Conservation (phyloP, 2,113 vertebrate species). For the Camelus dromedarius region DNA sequence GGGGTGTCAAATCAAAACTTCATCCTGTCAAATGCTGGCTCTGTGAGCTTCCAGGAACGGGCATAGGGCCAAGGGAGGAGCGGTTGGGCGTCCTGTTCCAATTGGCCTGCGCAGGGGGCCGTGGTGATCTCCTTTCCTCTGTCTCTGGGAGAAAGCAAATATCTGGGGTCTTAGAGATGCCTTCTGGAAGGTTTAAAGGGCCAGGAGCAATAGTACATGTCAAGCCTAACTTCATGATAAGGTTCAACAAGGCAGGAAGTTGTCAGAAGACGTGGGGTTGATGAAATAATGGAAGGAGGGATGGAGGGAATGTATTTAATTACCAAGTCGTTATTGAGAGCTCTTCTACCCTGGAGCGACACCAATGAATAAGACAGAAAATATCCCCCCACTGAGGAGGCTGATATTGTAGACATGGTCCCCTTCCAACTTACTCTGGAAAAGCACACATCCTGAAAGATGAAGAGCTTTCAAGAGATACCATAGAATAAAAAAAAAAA, state of each 20-base stretch:
- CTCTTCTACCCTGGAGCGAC: neutral
- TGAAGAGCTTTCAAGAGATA: neutral
- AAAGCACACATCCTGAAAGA: neutral
- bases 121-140: no score
- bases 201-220: neutral
- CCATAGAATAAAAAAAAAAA: neutral
- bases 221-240: neutral
- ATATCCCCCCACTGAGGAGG: no score
- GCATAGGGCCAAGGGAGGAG: neutral
- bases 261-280: neutral
- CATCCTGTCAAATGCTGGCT: slow-evolving; percentile 37
- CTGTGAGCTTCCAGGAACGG: neutral
- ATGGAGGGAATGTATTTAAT: neutral
- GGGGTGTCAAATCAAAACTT: slow-evolving; percentile 67
- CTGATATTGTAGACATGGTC: neutral
- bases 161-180: neutral
- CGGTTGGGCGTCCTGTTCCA: neutral
- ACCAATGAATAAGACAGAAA: neutral
- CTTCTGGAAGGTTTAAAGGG: neutral
- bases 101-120: neutral
- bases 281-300: neutral
- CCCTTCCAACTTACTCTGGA: neutral
- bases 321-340: neutral
- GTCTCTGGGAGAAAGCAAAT: neutral
- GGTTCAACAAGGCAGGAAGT: neutral